Base-by-base conservation (phyloP, 2,113 vertebrate genomes). In the Crocuta crocuta region DNA sequence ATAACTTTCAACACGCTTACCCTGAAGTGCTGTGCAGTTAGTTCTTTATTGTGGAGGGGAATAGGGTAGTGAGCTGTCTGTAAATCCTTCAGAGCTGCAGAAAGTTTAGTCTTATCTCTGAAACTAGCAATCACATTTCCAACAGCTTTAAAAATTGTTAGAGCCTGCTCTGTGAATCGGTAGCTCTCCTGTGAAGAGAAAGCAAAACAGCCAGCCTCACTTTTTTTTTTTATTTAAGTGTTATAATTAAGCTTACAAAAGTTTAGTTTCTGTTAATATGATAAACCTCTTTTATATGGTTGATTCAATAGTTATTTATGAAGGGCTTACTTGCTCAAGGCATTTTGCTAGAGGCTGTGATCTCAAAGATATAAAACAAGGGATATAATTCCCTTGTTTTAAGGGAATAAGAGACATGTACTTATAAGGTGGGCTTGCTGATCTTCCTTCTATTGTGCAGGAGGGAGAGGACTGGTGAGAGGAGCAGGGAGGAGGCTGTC, bases 151-250 rank as follows among this genome's bases (percentile, higher is more conserved):
- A 99, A 93, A 89, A 99, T 99, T n/a, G 43, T 84, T 26, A 94
- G 70, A 33, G 99, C 98, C 96, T 99, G 99, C 85, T 99, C 99
- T 91, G 89, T 99, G 97, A 99, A 99, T 26, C 98, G 98, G 91
- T 86, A 96, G 97, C 99, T 99, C 91, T 99, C 99, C 99, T 99
- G 96, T 28, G 90, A 91, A 95, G 50, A 96, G 9, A 95, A 58
- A 68, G 2, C 10, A 97, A 12, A 65, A 0, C 3, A 81, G 7
- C 0, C 9, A 87, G 45, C 5, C 4, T 50, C 55, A 68, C 24
- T 89, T 88, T 84, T 13, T 11, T 71, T 66, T 17, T 17, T 15
- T 10, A 63, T 24, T 95, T 39, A 65, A 16, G 73, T 50, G 35
- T 39, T 39, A 39, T 80, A 89, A 33, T 84, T 74, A 71, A 10